phyloP scores from a whole-genome alignment of 2,113 vertebrate genomes.

The Chroicocephalus ridibundus region DNA sequence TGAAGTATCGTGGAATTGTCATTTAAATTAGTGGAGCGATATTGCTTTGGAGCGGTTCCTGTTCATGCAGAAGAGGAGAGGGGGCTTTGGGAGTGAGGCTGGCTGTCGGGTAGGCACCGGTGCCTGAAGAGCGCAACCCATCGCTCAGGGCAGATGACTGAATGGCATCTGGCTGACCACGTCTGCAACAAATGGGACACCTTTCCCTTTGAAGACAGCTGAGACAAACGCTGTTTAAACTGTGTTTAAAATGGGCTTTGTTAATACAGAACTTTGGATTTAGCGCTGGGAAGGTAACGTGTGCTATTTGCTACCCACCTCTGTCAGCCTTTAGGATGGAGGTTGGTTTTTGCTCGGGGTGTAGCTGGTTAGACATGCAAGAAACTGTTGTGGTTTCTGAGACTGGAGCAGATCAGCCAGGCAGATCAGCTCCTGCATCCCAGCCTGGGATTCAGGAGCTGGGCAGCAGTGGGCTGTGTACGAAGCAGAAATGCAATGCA shows the following conservation, averaged over 20 bases:
- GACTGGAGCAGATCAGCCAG: not conserved
- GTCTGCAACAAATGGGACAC: not conserved
- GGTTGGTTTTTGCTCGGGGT: not conserved
- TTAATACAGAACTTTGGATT: not conserved
- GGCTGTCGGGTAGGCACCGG: not conserved
- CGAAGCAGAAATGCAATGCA: not conserved
- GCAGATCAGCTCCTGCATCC: not conserved
- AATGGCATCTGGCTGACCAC: not conserved
- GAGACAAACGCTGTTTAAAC: not conserved
- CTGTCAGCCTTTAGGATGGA: not conserved
- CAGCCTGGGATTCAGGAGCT: not conserved
- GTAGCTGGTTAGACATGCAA: not conserved
- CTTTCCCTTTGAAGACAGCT: not conserved
- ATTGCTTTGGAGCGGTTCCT: not conserved
- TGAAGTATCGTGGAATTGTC: not conserved
- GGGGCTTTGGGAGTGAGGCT: not conserved
- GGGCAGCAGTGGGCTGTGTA: not conserved
- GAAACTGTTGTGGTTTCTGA: not conserved
- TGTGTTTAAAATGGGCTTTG: not conserved
- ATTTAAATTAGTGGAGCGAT: not conserved
- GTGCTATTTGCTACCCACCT: not conserved
- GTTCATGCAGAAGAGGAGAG: not conserved
- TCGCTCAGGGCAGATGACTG: not conserved
- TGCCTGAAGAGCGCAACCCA: not conserved
- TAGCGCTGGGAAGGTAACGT: not conserved